phyloP scores from a whole-genome alignment of 2,797 vertebrate species.

The Anas acuta region DNA sequence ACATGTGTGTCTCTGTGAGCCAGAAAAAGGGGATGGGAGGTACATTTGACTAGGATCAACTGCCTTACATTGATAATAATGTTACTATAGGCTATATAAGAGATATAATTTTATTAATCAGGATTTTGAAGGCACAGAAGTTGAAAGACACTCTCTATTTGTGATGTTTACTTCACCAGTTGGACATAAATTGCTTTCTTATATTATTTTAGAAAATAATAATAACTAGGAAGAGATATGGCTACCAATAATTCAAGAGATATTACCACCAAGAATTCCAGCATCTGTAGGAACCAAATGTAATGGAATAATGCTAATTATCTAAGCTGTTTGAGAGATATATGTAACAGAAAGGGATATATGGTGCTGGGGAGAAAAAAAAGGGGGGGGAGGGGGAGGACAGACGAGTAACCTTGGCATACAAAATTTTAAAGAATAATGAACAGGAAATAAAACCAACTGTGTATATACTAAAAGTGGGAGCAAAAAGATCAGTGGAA shows the following conservation, averaged over 20 bases:
- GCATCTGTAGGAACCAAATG: background rate
- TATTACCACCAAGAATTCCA: background rate
- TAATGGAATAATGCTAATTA: background rate
- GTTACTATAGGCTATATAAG: background rate
- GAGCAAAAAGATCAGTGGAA: background rate
- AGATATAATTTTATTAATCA: background rate
- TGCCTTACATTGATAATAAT: background rate
- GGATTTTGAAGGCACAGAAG: background rate
- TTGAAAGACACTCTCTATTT: background rate
- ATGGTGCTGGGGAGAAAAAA: background rate
- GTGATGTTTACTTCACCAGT: background rate
- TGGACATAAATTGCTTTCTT: background rate
- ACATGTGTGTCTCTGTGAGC: background rate
- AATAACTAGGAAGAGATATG: background rate
- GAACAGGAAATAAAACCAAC: background rate
- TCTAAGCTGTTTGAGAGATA: background rate
- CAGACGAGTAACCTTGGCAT: fast-evolving
- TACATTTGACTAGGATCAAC: background rate
- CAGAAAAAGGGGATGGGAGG: background rate
- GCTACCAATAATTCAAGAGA: background rate
- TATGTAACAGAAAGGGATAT: background rate
- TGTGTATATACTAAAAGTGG: background rate
- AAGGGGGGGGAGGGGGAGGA: too few relatives aligned
- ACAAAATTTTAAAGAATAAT: background rate
- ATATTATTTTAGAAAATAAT: background rate